A percentile compares a stretch with the other conserved stretches of the same genome.
Conservation (phyloP, 2,888 invertebrate genomes). For the Tipula vernalis region DNA sequence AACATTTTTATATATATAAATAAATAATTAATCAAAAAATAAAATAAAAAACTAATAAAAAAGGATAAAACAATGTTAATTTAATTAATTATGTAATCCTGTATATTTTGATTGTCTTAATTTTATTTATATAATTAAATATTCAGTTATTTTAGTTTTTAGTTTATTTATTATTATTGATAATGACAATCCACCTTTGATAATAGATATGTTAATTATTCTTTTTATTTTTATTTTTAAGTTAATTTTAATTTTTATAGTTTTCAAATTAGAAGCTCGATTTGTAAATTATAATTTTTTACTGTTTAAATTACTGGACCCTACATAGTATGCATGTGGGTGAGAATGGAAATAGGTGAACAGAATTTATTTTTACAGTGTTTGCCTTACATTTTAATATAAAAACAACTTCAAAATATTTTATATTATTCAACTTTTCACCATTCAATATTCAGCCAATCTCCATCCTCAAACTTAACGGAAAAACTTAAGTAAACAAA, state of each 20-base stretch:
- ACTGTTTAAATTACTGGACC: neutral
- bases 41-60: neutral
- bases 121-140: neutral
- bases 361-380: too few species aligned
- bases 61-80: neutral
- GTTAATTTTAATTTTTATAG: neutral
- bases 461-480: neutral
- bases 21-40: neutral
- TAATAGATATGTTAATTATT: neutral
- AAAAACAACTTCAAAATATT: too few species aligned
- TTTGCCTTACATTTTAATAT: too few species aligned
- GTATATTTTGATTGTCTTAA: slow-evolving; percentile 4
- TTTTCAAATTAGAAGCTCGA: neutral
- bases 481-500: neutral
- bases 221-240: neutral
- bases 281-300: neutral
- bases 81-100: neutral
- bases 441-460: neutral
- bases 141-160: neutral
- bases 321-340: neutral
- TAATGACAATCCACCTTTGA: neutral
- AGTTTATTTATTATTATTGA: neutral
- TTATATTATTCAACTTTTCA: too few species aligned
- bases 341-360: too few species aligned
- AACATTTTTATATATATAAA: neutral